Base-by-base conservation (phyloP, 1,140 invertebrate genomes). In the Brachionus angularis region DNA sequence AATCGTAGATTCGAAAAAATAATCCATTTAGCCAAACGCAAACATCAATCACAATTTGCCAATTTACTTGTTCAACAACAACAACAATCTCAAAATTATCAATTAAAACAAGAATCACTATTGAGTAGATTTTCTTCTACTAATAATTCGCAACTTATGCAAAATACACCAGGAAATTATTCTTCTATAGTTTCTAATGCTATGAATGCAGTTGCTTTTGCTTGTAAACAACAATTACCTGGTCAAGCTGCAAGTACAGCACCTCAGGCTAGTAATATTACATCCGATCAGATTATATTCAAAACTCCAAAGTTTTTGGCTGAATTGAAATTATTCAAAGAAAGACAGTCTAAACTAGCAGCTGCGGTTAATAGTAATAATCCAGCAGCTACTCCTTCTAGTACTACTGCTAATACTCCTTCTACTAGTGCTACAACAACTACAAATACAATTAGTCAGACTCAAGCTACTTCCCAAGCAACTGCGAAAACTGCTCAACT, bases 311-410 rank as follows among this genome's bases (percentile, higher is more conserved):
- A 67, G 14, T 50, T 47, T 42, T 47, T 67, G 16, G 46, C 31
- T 7, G 62, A 67, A 10, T 33, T 67, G 27, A 67, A 67, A 67
- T 21, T 31, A 12, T 29, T 67, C 5, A 67, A 50, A 27, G 62
- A 67, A 67, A 67, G 36, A 18, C 62, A 67, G 47, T 29, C 42
- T 2, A 67, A 67, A 67, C 53, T 39, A 10, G 53, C 53, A 3
- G 39, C 33, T 33, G 18, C 39, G 18, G 53, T 58, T 18, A 34
- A 39, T 33, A 29, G n/a, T n/a, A n/a, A n/a, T n/a, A n/a, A n/a
- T n/a, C n/a, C n/a, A n/a, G n/a, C n/a, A n/a, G n/a, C n/a, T n/a
- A n/a, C n/a, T n/a, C n/a, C n/a, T n/a, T n/a, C n/a, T n/a, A n/a
- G n/a, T n/a, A n/a, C n/a, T n/a, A n/a, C n/a, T n/a, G n/a, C n/a